These are phyloP conservation scores for Chloroceryle aenea DNA, from an alignment of 2,113 vertebrate genomes.

Conservation along the genomic window DNA sequence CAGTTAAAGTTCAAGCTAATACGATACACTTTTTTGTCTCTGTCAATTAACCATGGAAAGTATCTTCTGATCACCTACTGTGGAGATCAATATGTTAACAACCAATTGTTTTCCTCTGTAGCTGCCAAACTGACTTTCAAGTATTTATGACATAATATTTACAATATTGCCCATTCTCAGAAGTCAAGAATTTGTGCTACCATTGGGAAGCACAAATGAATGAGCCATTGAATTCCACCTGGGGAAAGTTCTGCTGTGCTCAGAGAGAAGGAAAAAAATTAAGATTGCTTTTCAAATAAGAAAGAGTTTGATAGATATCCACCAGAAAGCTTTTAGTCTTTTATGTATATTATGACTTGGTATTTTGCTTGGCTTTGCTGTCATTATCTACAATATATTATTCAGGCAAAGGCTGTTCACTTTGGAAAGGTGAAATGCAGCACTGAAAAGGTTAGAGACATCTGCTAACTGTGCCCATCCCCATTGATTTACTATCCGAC, in stretches of 20 bases:
- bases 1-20: neutral
- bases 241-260: neutral
- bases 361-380: neutral
- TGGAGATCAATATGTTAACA: neutral
- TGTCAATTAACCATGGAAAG: neutral
- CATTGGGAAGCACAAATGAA: neutral
- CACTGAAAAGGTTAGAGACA: neutral
- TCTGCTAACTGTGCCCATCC: neutral
- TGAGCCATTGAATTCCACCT: neutral
- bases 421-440: neutral
- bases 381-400: neutral
- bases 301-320: neutral
- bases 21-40: neutral
- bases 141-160: neutral
- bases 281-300: neutral
- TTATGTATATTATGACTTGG: neutral
- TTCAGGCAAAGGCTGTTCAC: neutral
- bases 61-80: neutral
- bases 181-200: neutral
- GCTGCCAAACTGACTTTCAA: neutral
- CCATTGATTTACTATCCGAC: neutral
- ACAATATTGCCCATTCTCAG: neutral
- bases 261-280: neutral
- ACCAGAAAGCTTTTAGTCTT: slow-evolving; percentile 10
- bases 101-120: neutral